phyloP scores from a whole-genome alignment of 2,888 invertebrate species.

The Polydesmus complanatus region DNA sequence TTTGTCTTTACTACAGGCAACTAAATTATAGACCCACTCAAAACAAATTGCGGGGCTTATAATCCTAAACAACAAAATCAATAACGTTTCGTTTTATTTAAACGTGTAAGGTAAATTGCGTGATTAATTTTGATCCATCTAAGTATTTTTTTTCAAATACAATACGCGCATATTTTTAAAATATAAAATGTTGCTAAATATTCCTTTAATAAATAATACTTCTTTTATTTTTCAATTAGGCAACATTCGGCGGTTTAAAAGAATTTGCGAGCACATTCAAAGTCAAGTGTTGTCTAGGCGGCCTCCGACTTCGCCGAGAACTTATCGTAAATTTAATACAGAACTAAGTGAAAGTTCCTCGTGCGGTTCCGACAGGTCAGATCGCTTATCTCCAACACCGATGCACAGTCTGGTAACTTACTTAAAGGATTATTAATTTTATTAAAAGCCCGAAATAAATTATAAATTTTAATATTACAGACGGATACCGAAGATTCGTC shows the following conservation, averaged over 20 bases:
- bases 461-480: conserved; percentile 10
- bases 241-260: conserved; percentile 82
- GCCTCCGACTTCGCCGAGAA: conserved; percentile 49
- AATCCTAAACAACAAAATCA: too few species aligned
- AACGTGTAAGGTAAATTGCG: not conserved
- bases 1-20: too few species aligned
- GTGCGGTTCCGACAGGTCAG: conserved; percentile 53
- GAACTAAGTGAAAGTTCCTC: conserved; percentile 55
- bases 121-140: conserved; percentile 7
- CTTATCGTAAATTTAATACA: conserved; percentile 47
- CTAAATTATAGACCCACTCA: too few species aligned
- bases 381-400: conserved; percentile 37
- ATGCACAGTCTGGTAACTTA: conserved; percentile 20
- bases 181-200: not conserved
- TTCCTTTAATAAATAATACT: too few species aligned
- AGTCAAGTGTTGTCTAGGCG: conserved; percentile 52
- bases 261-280: conserved; percentile 94
- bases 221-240: conserved; percentile 44
- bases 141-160: conserved; percentile 13
- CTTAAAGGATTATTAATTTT: not conserved
- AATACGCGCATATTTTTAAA: not conserved
- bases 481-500: conserved; percentile 19
- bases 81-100: too few species aligned
- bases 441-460: not conserved
- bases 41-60: too few species aligned